A percentile compares a stretch with the other conserved stretches of the same genome.
phyloP scores from a whole-genome alignment of 2,113 vertebrate genomes.

The Steatornis caripensis region DNA sequence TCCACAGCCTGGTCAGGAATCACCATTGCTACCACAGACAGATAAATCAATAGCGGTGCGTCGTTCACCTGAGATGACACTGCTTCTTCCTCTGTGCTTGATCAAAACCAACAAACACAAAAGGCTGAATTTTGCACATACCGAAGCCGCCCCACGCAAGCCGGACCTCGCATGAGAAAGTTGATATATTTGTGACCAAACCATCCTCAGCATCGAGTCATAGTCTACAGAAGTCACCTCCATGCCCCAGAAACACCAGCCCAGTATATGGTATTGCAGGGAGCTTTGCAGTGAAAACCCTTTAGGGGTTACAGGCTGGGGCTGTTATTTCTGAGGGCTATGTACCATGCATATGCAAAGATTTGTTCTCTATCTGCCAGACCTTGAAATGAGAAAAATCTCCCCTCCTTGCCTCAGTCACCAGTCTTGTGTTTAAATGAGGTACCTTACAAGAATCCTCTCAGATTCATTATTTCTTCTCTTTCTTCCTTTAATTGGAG shows the following conservation, averaged over 20 bases:
- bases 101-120: not conserved
- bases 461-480: not conserved
- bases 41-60: not conserved
- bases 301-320: not conserved
- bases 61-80: rapidly evolving
- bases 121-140: not conserved
- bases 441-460: not conserved
- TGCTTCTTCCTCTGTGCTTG: not conserved
- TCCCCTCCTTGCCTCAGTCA: not conserved
- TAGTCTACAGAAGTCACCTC: not conserved
- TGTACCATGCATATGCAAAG: rapidly evolving
- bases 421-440: not conserved
- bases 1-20: not conserved
- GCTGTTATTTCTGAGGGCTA: not conserved
- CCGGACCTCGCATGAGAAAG: not conserved
- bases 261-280: rapidly evolving
- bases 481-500: not conserved
- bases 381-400: not conserved
- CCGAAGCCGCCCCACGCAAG: not conserved
- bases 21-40: not conserved
- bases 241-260: not conserved
- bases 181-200: not conserved
- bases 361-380: not conserved
- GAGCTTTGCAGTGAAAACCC: not conserved
- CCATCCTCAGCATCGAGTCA: rapidly evolving